phyloP scores from a whole-genome alignment of 1,140 invertebrate genomes.

The Lerema accius region DNA sequence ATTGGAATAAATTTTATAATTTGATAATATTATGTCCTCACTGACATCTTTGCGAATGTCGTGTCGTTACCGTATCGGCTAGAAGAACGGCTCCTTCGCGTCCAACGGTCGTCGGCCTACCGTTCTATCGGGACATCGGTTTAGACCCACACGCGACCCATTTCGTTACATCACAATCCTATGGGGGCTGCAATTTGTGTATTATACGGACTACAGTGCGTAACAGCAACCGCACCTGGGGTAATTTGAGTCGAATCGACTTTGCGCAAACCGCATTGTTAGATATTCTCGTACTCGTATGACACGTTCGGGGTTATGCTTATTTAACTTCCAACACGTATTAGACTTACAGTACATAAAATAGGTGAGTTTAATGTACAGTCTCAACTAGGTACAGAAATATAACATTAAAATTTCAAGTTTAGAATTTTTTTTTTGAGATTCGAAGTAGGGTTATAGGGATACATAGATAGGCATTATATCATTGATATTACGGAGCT shows the following conservation, averaged over 20 bases:
- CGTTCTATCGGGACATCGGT: conserved; percentile 3
- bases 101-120: conserved; percentile 33
- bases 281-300: background rate
- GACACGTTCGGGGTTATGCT: conserved; percentile 13
- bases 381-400: too few relatives aligned
- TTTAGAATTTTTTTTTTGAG: too few relatives aligned
- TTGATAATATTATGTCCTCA: too few relatives aligned
- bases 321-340: background rate
- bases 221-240: conserved; percentile 11
- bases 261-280: conserved; percentile 27
- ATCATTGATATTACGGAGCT: too few relatives aligned
- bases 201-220: conserved; percentile 3
- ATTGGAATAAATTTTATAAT: too few relatives aligned
- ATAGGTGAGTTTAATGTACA: background rate
- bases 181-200: conserved; percentile 8
- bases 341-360: background rate
- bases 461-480: too few relatives aligned
- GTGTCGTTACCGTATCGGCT: too few relatives aligned
- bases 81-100: too few relatives aligned
- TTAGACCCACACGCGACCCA: conserved; percentile 19
- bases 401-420: too few relatives aligned
- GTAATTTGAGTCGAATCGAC: conserved; percentile 11
- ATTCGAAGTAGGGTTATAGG: too few relatives aligned
- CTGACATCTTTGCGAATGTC: too few relatives aligned
- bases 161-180: conserved; percentile 1